phyloP scores from a whole-genome alignment of 1,140 invertebrate genomes.

The Cydia amplana region DNA sequence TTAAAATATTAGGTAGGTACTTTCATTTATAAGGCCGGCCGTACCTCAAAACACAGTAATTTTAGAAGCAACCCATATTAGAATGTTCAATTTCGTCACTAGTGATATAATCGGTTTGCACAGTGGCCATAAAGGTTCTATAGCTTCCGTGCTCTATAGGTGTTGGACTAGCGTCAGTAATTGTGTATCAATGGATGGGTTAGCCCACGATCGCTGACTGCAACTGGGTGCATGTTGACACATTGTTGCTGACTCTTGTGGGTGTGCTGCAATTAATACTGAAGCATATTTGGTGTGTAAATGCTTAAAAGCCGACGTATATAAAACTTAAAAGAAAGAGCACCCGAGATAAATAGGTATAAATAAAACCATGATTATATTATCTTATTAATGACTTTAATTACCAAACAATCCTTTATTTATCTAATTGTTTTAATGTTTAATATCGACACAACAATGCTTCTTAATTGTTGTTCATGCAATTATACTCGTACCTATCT shows the following conservation, averaged over 20 bases:
- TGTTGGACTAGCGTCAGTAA: slow-evolving; percentile 39
- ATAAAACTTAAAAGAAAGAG: too few relatives aligned
- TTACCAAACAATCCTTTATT: too few relatives aligned
- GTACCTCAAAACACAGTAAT: slow-evolving; percentile 18
- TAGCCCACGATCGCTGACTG: slow-evolving; percentile 40
- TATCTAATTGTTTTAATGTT: too few relatives aligned
- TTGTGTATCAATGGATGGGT: slow-evolving; percentile 45
- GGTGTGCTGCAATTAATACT: slow-evolving; percentile 34
- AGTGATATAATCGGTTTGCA: slow-evolving; percentile 11
- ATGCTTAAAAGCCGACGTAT: too few relatives aligned
- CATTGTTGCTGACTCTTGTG: slow-evolving; percentile 38
- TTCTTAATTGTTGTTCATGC: too few relatives aligned
- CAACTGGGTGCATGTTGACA: slow-evolving; percentile 37
- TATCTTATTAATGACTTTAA: too few relatives aligned
- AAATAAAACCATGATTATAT: too few relatives aligned
- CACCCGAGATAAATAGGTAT: too few relatives aligned
- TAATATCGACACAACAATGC: too few relatives aligned
- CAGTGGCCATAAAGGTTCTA: slow-evolving; percentile 5
- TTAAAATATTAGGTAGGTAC: too few relatives aligned
- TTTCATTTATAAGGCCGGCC: not conserved
- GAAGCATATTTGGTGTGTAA: not conserved
- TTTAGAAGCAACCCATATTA: not conserved
- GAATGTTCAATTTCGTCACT: not conserved
- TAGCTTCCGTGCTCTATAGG: slow-evolving; percentile 6
- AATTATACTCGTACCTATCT: too few relatives aligned